Base-by-base conservation (phyloP, 1,140 invertebrate genomes). In the Macrocentrus cingulum region DNA sequence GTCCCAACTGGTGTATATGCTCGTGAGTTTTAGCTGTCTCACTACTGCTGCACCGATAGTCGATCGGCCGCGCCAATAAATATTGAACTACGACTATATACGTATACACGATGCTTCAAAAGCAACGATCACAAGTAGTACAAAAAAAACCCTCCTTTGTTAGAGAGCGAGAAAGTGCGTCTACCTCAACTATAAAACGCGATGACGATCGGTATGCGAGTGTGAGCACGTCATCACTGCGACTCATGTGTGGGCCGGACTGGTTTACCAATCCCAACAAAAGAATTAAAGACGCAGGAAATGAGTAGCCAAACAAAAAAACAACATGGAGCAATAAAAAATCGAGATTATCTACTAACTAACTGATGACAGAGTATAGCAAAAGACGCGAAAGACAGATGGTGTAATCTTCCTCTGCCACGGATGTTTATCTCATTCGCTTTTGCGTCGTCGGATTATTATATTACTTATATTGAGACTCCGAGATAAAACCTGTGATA, bases 1-100 rank as follows among this genome's bases (percentile, higher is more conserved):
- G 29, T 34, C 46, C 16, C 25, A 49, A 49, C 15, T 2, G n/a
- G n/a, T n/a, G n/a, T n/a, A n/a, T n/a, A n/a, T n/a, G n/a, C 45
- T 48, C 18, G 11, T 23, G 13, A n/a, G 20, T 48, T 48, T 23
- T 49, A 49, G 25, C 3, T 8, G 3, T n/a, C 36, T 39, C 36
- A 8, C 15, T 4, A n/a, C 36, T 3, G 15, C 8, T 13, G 36
- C 36, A 29, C 25, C 25, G 36, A 39, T 39, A 15, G 36, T 39
- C 36, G 36, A 39, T 39, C 13, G 36, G 15, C 8, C 7, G 36
- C 36, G n/a, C 25, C 36, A 39, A 39, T 39, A 39, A 39, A 39
- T 39, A 39, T 39, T 39, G 36, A 39, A 39, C 36, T n/a, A 39
- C 8, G 15, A 3, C 3, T 4, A 5, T 15, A 15, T 39, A 15